A percentile compares a stretch with the other conserved stretches of the same genome.
phyloP scores from a whole-genome alignment of 2,113 vertebrate genomes.

The Serinus canaria region DNA sequence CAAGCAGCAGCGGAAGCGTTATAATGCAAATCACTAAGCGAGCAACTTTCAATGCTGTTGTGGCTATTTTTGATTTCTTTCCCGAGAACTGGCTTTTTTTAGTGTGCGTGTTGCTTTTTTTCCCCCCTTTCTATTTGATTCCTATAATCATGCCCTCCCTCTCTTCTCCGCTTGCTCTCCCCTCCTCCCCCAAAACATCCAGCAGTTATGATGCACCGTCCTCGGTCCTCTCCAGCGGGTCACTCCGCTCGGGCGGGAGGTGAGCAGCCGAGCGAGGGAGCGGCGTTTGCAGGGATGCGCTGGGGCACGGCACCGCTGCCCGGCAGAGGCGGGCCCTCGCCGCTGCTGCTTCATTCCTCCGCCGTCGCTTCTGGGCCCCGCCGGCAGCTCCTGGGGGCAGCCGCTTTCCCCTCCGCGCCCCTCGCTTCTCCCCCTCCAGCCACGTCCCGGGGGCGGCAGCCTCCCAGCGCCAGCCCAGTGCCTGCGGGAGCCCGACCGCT shows the following conservation, averaged over 20 bases:
- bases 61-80: constrained; percentile 4
- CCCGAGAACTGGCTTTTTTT: neutral
- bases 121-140: neutral
- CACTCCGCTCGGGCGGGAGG: neutral
- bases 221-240: neutral
- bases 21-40: neutral
- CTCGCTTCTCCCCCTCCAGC: neutral
- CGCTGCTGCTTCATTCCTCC: neutral
- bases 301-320: neutral
- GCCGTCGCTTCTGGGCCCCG: neutral
- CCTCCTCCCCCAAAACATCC: neutral
- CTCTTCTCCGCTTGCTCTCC: neutral
- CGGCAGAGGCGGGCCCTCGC: neutral
- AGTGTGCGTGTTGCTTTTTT: neutral
- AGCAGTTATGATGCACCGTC: neutral
- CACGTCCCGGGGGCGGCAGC: neutral
- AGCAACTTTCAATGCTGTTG: constrained; percentile 11
- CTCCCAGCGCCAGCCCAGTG: neutral
- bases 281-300: neutral
- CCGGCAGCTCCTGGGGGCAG: neutral
- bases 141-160: neutral
- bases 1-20: neutral
- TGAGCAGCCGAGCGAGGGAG: neutral
- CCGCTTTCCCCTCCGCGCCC: neutral
- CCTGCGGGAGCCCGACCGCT: neutral